Base-by-base conservation (phyloP, 1,140 invertebrate genomes). In the Drosophila nasuta region DNA sequence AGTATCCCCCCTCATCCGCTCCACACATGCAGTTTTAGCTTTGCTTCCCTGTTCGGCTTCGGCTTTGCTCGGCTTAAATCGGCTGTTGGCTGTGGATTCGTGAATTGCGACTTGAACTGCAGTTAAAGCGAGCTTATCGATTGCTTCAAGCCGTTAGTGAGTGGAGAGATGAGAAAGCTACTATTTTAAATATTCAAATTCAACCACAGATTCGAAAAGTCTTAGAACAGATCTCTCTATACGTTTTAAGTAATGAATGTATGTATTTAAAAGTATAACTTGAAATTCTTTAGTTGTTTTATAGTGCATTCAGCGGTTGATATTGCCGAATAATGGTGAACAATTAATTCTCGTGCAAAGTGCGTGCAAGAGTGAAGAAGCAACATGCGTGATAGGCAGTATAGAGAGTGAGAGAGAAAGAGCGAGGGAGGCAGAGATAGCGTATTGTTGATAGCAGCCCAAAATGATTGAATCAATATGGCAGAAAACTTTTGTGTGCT, bases 391-490 rank as follows among this genome's bases (percentile, higher is more conserved):
- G 8, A 5, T 43, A 41, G 46, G 20, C 3, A 52, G 45, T 25
- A 25, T 25, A 25, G 20, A 25, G 17, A 45, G 35, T 3, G 6
- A 15, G 43, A 35, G 38, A 33, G 11, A 20, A 8, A 62, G 48
- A 33, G 4, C 25, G n/a, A 63, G 38, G 30, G 7, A 46, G n/a
- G 43, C 45, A 63, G 52, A 66, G 65, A 83, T 71, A 81, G 70
- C 63, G 65, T 59, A 49, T 68, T 70, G 41, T 77, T 85, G 82
- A 85, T 81, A 78, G 69, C 81, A 86, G 46, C 43, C 73, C 73
- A 75, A 82, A 82, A 88, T 79, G 85, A 90, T 89, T 82, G 75
- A 85, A 85, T 81, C 85, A 79, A 83, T 72, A 59, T 66, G 62
- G 69, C 69, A 63, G 49, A 66, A 60, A 70, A 74, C 33, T 43